These are phyloP conservation scores for Odocoileus hemionus DNA, from an alignment of 2,113 vertebrate species.

Conservation along the genomic window DNA sequence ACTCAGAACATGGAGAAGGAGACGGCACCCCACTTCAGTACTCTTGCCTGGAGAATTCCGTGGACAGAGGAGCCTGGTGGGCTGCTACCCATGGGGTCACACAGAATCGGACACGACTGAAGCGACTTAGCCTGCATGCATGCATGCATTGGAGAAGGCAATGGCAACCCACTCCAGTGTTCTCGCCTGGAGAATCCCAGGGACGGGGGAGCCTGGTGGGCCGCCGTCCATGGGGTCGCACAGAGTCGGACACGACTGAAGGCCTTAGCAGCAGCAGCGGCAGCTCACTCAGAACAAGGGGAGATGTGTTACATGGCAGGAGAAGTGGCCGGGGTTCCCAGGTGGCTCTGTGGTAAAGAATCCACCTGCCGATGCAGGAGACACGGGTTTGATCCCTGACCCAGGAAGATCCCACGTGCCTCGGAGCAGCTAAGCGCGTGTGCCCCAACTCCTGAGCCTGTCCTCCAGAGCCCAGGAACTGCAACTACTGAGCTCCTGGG, in stretches of 20 bases:
- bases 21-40: not conserved
- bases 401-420: not conserved
- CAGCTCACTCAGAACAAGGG: not conserved
- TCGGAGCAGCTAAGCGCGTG: not conserved
- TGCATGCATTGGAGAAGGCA: too few relatives aligned
- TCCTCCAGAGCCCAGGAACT: not conserved
- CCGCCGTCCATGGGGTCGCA: not conserved
- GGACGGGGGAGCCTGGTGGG: not conserved
- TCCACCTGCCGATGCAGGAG: not conserved
- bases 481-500: not conserved
- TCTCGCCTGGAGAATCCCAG: not conserved
- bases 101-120: not conserved
- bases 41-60: not conserved
- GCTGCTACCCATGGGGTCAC: not conserved
- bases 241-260: rapidly evolving
- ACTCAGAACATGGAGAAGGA: not conserved
- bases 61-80: not conserved
- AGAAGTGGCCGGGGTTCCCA: not conserved
- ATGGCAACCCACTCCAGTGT: not conserved
- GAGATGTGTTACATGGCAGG: not conserved
- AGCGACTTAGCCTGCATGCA: too few relatives aligned
- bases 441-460: not conserved
- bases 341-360: not conserved
- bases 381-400: not conserved
- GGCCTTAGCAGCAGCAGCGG: not conserved